Evolutionary conservation across 2,888 invertebrate species (phyloP), one percentile per base, ranked within the genome.

Genomic region (Campoletis raptor): DNA sequence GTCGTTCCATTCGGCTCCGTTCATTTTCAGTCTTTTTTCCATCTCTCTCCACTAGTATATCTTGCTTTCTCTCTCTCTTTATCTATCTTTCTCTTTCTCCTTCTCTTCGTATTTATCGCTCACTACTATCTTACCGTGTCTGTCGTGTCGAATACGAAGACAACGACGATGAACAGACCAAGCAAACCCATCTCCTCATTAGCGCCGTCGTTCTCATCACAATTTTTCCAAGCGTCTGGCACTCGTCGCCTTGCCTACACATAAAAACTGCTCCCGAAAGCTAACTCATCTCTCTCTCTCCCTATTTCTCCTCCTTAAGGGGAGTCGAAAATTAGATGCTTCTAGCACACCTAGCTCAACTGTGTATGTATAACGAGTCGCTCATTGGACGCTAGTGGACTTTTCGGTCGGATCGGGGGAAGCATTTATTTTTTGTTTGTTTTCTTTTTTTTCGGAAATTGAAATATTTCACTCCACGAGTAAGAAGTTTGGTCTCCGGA

Each of bases 191-290:
- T 79, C 83, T 87, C 85, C 86, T 88, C 88, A 88, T 88, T 88
- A 88, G 88, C 74, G 73, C 70, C 87, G 74, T 81, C 87, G 83
- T 84, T 86, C 81, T 87, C 87, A 87, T 88, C 88, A 83, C 61
- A 80, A 88, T 80, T 86, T 88, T 83, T 79, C 72, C 81, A 74
- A 81, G 66, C 74, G 67, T 66, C 81, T 76, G 76, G 81, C 85
- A 69, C 36, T 81, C 66, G 15, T 78, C 37, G 45, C 40, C 72
- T 81, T 57, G 12, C 42, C 42, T 74, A 48, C 48, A 48, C 48
- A 66, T 61, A 81, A 81, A 81, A 81, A 74, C 40, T n/a, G 18
- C 61, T 42, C 21, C 45, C 36, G 57, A 73, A 67, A 67, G 81
- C 61, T 81, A 74, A 81, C 74, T 81, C 83, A 88, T 90, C 90